Evolutionary conservation across 2,797 vertebrate species (phyloP).

Genomic region (Pachyuromys duprasi): DNA sequence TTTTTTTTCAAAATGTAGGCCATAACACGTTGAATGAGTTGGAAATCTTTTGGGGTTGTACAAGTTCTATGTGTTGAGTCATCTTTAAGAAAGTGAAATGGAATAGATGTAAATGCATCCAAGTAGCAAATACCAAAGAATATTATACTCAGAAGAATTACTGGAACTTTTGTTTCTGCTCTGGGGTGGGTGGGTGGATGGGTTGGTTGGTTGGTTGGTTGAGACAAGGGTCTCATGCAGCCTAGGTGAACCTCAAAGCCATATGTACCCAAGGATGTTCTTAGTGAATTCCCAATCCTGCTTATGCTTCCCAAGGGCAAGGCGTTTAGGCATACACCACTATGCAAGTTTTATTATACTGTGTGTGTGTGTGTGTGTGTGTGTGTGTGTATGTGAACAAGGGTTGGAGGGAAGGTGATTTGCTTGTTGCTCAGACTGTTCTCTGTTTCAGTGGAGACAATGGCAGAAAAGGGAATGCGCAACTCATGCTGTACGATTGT

Average conservation of each 20-base stretch:
- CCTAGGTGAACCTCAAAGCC: neutral
- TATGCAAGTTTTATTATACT: neutral
- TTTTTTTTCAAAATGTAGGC: neutral
- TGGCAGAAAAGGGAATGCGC: too few relatives aligned
- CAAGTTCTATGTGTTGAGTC: neutral
- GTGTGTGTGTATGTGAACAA: neutral
- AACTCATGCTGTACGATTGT: neutral
- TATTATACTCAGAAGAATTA: conserved; percentile 29
- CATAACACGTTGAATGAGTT: neutral
- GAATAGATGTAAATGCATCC: conserved; percentile 36
- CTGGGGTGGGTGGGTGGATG: neutral
- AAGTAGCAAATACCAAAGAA: neutral
- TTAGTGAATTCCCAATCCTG: neutral
- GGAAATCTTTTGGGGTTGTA: neutral
- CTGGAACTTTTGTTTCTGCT: neutral
- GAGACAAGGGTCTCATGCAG: neutral
- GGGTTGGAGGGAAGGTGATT: neutral
- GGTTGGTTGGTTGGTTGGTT: neutral
- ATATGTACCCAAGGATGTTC: neutral
- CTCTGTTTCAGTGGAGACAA: neutral
- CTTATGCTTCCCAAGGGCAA: neutral
- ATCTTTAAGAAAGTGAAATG: neutral
- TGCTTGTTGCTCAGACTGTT: neutral
- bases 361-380: neutral
- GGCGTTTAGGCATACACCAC: neutral